Evolutionary conservation across 2,888 invertebrate genomes (phyloP).

Genomic region (Polyploca ridens): DNA sequence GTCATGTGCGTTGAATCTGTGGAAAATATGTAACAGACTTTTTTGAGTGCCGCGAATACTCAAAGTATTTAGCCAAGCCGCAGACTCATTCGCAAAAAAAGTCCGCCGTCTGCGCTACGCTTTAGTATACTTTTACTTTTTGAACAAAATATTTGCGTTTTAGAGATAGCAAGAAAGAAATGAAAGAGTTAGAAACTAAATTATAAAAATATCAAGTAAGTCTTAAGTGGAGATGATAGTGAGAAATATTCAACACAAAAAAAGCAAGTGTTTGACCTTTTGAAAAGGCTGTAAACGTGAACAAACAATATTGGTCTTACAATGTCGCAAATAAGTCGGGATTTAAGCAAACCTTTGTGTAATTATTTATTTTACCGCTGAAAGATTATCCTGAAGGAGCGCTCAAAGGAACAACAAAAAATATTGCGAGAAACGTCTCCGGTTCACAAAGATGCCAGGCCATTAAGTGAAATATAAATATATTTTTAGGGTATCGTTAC

Average conservation of each 20-base stretch:
- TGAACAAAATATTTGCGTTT: too few relatives aligned
- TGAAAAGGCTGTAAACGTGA: background rate
- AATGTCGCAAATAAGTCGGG: background rate
- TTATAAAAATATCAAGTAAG: too few relatives aligned
- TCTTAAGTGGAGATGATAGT: too few relatives aligned
- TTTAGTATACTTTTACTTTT: too few relatives aligned
- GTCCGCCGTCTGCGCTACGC: too few relatives aligned
- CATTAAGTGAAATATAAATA: conserved; percentile 13
- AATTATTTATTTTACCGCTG: conserved; percentile 11
- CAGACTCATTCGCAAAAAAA: too few relatives aligned
- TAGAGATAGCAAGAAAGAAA: too few relatives aligned
- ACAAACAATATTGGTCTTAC: background rate
- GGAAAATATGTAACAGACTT: too few relatives aligned
- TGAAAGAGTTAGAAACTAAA: too few relatives aligned
- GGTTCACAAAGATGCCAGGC: background rate
- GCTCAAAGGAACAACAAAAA: conserved; percentile 7
- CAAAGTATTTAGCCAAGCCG: too few relatives aligned
- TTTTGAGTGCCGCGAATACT: too few relatives aligned
- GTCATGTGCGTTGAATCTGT: too few relatives aligned
- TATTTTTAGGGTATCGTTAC: background rate
- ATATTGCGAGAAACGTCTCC: conserved; percentile 1
- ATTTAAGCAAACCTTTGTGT: conserved; percentile 4
- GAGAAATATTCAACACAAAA: background rate
- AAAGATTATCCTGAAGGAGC: conserved; percentile 6
- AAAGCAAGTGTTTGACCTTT: background rate